Base-by-base conservation (phyloP, 1,140 invertebrate genomes). In the Armadillidium nasatum region DNA sequence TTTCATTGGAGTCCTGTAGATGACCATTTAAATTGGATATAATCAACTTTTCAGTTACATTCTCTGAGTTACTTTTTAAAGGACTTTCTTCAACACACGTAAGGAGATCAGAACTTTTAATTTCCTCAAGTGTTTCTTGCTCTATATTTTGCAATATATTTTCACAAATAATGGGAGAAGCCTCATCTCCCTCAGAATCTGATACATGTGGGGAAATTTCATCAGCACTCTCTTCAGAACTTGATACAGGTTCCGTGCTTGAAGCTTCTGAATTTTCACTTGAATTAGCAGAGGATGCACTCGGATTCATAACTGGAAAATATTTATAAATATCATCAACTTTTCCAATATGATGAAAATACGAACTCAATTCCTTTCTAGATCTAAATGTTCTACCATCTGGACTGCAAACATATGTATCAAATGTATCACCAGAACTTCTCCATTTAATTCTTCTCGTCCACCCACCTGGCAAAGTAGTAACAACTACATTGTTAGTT, bases 311-410 rank as follows among this genome's bases (percentile, higher is more conserved):
- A 43, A 81, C 73, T 50, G 79, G 79, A 60, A 81, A 81, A 71
- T 81, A 81, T 44, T 81, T 81, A 33, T 76, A 75, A 54, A 81
- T 78, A 45, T 81, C 79, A 75, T 81, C 79, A 10, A 81, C 77
- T 73, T 81, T 81, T 7, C 79, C 79, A 75, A 81, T 81, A 10
- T 74, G 75, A 19, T 77, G 75, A 45, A 81, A 81, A 54, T 81
- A 78, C 6, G 75, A 43, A 69, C 75, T 76, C 22, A 81, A 67
- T 43, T 81, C 77, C 67, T 73, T 75, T 9, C 77, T 70, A 9
- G 79, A 81, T 68, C 79, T 66, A 66, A 81, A 81, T 21, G 79
- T 81, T 45, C 79, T 69, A 45, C 79, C 79, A 70, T 81, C 79
- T 22, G 79, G 79, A 50, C 79, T 81, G n/a, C 72, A 72, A 10